A percentile compares a stretch with the other conserved stretches of the same genome.
phyloP scores from a whole-genome alignment of 2,797 vertebrate genomes.

The Buceros bicornis region DNA sequence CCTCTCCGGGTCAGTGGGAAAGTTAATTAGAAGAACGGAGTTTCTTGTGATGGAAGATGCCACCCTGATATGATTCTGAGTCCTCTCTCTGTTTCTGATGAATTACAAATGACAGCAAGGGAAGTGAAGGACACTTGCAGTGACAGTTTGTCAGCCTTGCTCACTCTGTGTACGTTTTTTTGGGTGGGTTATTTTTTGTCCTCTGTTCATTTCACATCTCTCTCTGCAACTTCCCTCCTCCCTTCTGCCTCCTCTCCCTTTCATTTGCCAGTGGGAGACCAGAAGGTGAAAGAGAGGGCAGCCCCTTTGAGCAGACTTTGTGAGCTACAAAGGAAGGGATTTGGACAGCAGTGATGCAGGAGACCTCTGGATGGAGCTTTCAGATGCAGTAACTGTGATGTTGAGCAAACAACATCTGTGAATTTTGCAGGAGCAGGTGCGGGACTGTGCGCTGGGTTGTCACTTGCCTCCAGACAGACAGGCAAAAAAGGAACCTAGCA shows the following conservation, averaged over 20 bases:
- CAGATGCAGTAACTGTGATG: background rate
- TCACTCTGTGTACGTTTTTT: background rate
- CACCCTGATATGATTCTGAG: constrained; percentile 78
- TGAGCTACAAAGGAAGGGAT: background rate
- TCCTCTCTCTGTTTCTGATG: constrained; percentile 77
- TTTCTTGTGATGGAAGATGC: constrained; percentile 79
- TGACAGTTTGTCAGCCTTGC: constrained; percentile 77
- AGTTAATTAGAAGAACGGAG: constrained; percentile 89
- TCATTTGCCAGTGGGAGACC: background rate
- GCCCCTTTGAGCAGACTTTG: accelerated
- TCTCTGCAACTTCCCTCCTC: background rate
- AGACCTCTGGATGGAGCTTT: background rate
- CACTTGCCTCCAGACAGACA: background rate
- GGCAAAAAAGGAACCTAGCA: background rate
- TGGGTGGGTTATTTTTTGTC: constrained; percentile 35
- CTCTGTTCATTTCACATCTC: constrained; percentile 8
- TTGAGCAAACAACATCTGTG: background rate
- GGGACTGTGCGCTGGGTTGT: background rate
- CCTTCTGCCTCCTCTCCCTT: background rate
- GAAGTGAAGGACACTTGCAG: constrained; percentile 83
- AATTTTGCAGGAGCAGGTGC: background rate
- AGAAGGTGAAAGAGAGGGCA: background rate
- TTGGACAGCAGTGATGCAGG: accelerated
- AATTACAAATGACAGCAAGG: constrained; percentile 85
- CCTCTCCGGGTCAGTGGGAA: constrained; percentile 88